Evolutionary conservation across 1,140 invertebrate genomes (phyloP), one percentile per base, ranked within the genome.

Genomic region (Penaeus vannamei): DNA sequence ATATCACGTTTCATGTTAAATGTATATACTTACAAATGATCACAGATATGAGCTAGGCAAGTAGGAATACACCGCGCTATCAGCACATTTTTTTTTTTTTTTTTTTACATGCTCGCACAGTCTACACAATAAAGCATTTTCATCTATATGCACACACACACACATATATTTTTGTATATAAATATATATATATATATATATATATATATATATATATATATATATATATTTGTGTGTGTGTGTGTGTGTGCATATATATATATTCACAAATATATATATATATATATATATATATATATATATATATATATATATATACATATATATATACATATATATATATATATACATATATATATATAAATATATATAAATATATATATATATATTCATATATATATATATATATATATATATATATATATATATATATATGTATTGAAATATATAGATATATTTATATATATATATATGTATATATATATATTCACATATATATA

Each of bases 221-320:
- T 80, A 80, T 80, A 32, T 46, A 32, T 22, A 42, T 22, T n/a
- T n/a, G n/a, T n/a, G n/a, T n/a, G n/a, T n/a, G n/a, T n/a, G n/a
- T n/a, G n/a, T n/a, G n/a, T n/a, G n/a, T n/a, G n/a, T n/a, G n/a
- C n/a, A 80, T 42, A 32, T 32, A 22, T 32, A 42, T 79, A 42
- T 79, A 79, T 79, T n/a, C n/a, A n/a, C n/a, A n/a, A n/a, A 42
- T 79, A 83, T 83, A 60, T 46, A 46, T 46, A 59, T 81, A 81
- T 46, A 20, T 12, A 81, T 81, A 60, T 36, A 19, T 36, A 53
- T 80, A 80, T 42, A 42, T n/a, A 72, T 32, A 72, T 32, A 72
- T 19, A 59, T 82, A 26, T 60, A 19, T 60, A 26, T 29, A 62
- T 3, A 61, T 53, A 53, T 17, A 53, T 17, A 53, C 14, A 1